Evolutionary conservation across 53 echinoderm and acorn worm species (phyloP).

Genomic region (Luidia sarsii): DNA sequence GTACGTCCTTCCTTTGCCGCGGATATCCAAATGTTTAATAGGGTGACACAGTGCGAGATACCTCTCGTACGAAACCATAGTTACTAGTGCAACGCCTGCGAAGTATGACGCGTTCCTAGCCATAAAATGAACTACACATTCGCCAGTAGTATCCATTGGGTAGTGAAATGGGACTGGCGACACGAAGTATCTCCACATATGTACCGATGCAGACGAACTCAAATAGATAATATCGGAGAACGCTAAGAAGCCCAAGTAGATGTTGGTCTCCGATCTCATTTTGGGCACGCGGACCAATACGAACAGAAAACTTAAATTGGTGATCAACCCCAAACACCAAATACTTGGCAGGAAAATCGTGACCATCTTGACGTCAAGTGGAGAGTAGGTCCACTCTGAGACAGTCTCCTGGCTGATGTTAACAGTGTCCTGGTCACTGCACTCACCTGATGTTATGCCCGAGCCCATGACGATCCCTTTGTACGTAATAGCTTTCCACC

Average conservation of each 20-base stretch:
- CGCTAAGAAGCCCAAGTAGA: background rate
- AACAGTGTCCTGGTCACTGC: background rate
- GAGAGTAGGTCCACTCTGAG: background rate
- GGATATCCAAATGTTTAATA: slow-evolving; percentile 31
- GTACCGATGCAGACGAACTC: background rate
- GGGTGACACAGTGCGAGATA: slow-evolving; percentile 57
- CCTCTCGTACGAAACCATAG: slow-evolving; percentile 39
- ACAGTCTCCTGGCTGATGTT: background rate
- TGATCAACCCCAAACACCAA: background rate
- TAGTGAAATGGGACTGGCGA: background rate
- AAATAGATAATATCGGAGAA: slow-evolving; percentile 11
- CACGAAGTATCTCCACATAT: background rate
- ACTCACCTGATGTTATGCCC: background rate
- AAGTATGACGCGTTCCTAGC: slow-evolving; percentile 7
- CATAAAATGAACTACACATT: background rate
- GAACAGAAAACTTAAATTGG: background rate
- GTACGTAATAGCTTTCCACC: too few species aligned
- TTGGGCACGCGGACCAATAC: slow-evolving; percentile 16
- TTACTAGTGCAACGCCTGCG: slow-evolving; percentile 17
- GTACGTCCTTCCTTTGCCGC: slow-evolving; percentile 28
- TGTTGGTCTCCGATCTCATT: slow-evolving; percentile 2
- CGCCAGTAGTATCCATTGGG: background rate
- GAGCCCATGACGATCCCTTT: slow-evolving; percentile 18
- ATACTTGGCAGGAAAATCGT: slow-evolving; percentile 18
- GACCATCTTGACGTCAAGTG: background rate